These are phyloP conservation scores for Cyrtonyx montezumae DNA, from an alignment of 2,113 vertebrate species.

Conservation along the genomic window DNA sequence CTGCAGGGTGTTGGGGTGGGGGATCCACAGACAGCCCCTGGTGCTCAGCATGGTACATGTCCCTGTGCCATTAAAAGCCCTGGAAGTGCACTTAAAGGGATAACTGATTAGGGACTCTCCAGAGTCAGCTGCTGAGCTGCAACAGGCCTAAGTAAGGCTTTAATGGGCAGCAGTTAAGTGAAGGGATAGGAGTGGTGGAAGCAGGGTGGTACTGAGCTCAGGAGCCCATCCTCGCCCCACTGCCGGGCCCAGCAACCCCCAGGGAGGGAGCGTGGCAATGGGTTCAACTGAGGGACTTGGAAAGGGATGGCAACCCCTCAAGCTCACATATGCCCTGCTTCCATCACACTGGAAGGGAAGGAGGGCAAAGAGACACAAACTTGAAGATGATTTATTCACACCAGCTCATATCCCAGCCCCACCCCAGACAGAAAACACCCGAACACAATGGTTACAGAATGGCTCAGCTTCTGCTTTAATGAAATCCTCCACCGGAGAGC, in stretches of 20 bases:
- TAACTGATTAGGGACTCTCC: background rate
- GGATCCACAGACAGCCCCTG: background rate
- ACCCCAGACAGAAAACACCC: background rate
- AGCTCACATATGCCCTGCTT: background rate
- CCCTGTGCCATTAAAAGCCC: background rate
- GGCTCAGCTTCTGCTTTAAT: background rate
- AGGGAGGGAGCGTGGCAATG: too few relatives aligned
- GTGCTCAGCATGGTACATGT: background rate
- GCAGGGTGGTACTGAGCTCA: background rate
- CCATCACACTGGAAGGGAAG: background rate
- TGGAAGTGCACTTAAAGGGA: background rate
- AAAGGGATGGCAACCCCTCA: too few relatives aligned
- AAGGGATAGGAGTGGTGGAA: background rate
- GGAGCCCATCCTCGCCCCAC: too few relatives aligned
- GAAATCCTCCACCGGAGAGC: rapidly evolving
- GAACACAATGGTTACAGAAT: background rate
- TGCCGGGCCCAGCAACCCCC: too few relatives aligned
- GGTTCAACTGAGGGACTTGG: too few relatives aligned
- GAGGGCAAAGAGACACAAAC: background rate
- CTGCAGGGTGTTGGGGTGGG: background rate
- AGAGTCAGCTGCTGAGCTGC: background rate
- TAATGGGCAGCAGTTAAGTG: background rate
- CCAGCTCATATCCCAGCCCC: background rate
- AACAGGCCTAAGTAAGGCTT: background rate
- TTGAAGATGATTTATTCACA: constrained; percentile 23